Conservation (phyloP, 2,888 invertebrate genomes). For the Halocaridina rubra region DNA sequence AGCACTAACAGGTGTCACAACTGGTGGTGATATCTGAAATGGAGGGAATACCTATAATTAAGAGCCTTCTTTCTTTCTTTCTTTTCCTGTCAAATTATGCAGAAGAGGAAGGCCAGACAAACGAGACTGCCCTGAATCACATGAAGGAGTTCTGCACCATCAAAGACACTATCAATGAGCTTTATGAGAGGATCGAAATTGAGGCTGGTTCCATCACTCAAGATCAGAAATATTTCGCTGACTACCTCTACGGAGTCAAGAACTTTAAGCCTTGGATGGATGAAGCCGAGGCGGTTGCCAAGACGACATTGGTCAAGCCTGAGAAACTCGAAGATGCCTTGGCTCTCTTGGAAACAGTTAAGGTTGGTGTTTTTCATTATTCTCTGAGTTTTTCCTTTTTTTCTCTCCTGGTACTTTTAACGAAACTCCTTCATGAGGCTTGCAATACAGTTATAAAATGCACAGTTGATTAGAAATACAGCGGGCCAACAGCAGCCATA, state of each 20-base stretch:
- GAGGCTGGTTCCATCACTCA: constrained; percentile 63
- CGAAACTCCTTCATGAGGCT: too few species aligned
- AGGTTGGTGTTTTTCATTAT: too few species aligned
- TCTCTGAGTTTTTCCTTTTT: too few species aligned
- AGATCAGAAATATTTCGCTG: constrained; percentile 63
- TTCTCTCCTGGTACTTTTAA: too few species aligned
- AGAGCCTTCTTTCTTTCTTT: background rate
- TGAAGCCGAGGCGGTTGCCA: constrained; percentile 46
- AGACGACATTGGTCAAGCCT: constrained; percentile 53
- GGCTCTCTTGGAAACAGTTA: constrained; percentile 46
- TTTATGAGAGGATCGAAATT: constrained; percentile 60
- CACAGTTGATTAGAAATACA: too few species aligned
- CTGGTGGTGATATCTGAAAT: too few species aligned
- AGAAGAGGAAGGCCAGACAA: constrained; percentile 59
- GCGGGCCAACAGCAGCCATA: too few species aligned
- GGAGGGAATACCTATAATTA: too few species aligned
- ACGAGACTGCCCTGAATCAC: constrained; percentile 58
- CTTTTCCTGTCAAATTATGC: background rate
- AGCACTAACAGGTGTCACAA: too few species aligned
- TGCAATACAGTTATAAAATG: too few species aligned
- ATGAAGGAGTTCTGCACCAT: constrained; percentile 62
- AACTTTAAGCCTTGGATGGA: constrained; percentile 64
- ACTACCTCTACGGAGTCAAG: constrained; percentile 62
- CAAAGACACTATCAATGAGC: constrained; percentile 59
- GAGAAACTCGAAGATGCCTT: constrained; percentile 58